Evolutionary conservation across 2,888 invertebrate species (phyloP), one percentile per base, ranked within the genome.

Genomic region (Lumbricus terrestris): DNA sequence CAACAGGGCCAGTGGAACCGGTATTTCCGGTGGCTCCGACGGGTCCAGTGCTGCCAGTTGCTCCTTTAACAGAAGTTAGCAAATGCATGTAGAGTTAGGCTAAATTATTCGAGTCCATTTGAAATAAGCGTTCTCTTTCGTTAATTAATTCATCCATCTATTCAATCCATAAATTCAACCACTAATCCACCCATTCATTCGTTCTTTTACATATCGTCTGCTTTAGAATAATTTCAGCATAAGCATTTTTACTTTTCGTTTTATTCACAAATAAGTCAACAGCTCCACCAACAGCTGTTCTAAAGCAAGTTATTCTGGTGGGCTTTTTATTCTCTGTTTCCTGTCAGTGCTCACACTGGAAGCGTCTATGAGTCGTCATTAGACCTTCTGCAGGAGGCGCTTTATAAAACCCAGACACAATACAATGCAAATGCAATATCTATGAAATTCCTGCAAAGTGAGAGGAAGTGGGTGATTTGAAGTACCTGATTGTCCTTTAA

Each of bases 31-130:
- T 37, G 0, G 88, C 35, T 42, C 88, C 88, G 6, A 40, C 29
- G 37, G 90, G 37, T n/a, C 90, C 90, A 34, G 82, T 89, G 33
- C 37, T 82, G 20, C 90, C 90, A 42, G 42, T 82, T 33, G 69
- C 88, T 1, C 90, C 90, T n/a, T 69, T 69, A 69, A 69, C 29
- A 8, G 5, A 69, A 3, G 1, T 69, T n/a, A 69, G n/a, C n/a
- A n/a, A n/a, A n/a, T n/a, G 11, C 69, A 69, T n/a, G 1, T 40
- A 16, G n/a, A 8, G 69, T 69, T 6, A 69, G n/a, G 4, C 29
- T 15, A 69, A 69, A n/a, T 11, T 6, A 69, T 3, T 69, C n/a
- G 29, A 69, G n/a, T 16, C 20, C 47, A 20, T 1, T 47, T 20
- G 23, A 47, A 47, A 16, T 23, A 4, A 23, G 47, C 47, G 23